Base-by-base conservation (phyloP, 2,888 invertebrate species). In the Parnassius glacialis region DNA sequence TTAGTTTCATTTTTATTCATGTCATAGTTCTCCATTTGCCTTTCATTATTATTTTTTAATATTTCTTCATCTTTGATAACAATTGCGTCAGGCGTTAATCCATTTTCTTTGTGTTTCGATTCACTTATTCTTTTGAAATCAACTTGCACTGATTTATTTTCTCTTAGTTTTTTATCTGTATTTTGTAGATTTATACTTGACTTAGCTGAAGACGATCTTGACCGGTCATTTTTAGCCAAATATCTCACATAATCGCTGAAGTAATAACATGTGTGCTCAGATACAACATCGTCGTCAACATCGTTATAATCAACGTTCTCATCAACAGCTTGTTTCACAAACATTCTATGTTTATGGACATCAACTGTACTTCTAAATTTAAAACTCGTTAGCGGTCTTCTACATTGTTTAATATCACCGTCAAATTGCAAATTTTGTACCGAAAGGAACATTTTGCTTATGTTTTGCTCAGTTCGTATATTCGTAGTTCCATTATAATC, bases 371-470 rank as follows among this genome's bases (percentile, higher is more conserved):
- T 79, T 74, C 84, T 89, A 66, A 85, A 91, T 72, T 90, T 90
- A 57, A 90, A 90, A 65, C 84, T 82, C 5, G 85, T 84, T 52
- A 84, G 75, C 1, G 79, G 79, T 67, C 80, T 79, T 66, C 79
- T 85, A 1, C 69, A 71, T 61, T 81, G 77, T 20, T 82, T 76
- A 2, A 74, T 66, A 13, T 82, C 75, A 1, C 90, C 90, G 68
- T 81, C 79, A 63, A 90, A 91, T 67, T 87, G 79, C 48, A 91
- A 71, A 20, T 87, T 91, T 73, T 90, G 90, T 2, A 91, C 88
- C 2, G 90, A 79, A 1, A 91, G 83, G 57, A 78, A 85, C 57
- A 88, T 66, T 57, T 89, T 81, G 57, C 84, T 80, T 1, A 61
- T 51, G 13, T 78, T 72, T 10, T 71, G 70, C 10, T 74, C 72